phyloP scores from a whole-genome alignment of 2,888 invertebrate species.

The Pherbina coryleti region DNA sequence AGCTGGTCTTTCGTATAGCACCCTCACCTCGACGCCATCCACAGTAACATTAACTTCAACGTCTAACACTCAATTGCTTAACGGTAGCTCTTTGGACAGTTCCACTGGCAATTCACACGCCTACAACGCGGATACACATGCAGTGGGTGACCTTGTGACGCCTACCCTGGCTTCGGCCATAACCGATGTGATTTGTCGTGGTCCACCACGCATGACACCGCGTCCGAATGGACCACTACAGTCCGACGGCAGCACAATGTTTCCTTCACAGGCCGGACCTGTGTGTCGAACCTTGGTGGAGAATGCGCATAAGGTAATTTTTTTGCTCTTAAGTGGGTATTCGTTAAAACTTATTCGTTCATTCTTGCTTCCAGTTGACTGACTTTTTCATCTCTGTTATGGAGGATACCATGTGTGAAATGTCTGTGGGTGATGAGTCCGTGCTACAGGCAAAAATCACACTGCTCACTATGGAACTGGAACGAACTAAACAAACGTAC shows the following conservation, averaged over 20 bases:
- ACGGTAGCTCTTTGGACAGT: not conserved
- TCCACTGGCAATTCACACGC: not conserved
- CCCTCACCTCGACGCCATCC: constrained; percentile 30
- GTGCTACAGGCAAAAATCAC: constrained; percentile 74
- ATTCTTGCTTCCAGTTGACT: constrained; percentile 71
- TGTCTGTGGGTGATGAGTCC: constrained; percentile 71
- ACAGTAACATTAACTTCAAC: constrained; percentile 22
- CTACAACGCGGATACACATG: constrained; percentile 59
- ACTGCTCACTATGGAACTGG: constrained; percentile 77
- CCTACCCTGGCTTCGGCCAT: constrained; percentile 60
- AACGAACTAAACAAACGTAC: constrained; percentile 79
- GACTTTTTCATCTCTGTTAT: constrained; percentile 80
- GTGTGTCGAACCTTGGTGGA: constrained; percentile 73
- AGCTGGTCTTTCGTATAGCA: constrained; percentile 56
- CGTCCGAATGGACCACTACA: constrained; percentile 71
- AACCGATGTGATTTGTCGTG: constrained; percentile 63
- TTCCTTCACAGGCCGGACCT: constrained; percentile 73
- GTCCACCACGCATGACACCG: constrained; percentile 69
- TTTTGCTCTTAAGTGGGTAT: not conserved
- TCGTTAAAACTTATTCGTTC: not conserved
- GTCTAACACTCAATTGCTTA: not conserved
- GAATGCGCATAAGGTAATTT: constrained; percentile 73
- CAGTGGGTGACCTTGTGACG: constrained; percentile 67
- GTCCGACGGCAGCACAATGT: constrained; percentile 68
- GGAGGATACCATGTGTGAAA: constrained; percentile 76